A percentile compares a stretch with the other conserved stretches of the same genome.
These are phyloP conservation scores for Microcebus griseorufus DNA, from an alignment of 2,113 vertebrate species.

Conservation along the genomic window DNA sequence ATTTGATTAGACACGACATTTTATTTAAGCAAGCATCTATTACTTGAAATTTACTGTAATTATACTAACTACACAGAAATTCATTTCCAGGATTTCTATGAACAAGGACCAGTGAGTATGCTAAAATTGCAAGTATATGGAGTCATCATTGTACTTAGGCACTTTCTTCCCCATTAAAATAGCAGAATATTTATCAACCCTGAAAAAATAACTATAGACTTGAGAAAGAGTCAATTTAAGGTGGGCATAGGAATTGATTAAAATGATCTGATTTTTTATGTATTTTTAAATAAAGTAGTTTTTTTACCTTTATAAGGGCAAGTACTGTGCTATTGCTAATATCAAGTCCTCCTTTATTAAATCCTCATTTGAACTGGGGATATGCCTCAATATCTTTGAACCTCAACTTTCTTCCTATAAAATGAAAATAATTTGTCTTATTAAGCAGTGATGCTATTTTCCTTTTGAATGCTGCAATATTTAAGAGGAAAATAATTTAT, in stretches of 20 bases:
- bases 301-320: neutral
- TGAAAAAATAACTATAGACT: neutral
- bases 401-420: neutral
- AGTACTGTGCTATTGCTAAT: neutral
- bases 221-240: neutral
- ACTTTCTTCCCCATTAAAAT: neutral
- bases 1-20: neutral
- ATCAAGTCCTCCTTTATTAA: neutral
- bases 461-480: neutral
- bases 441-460: neutral
- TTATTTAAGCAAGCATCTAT: neutral
- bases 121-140: neutral
- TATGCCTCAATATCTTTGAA: neutral
- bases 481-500: constrained; percentile 10
- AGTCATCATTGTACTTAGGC: neutral
- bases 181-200: neutral
- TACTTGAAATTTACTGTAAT: neutral
- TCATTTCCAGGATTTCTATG: neutral
- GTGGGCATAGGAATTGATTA: neutral
- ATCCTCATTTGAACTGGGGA: neutral
- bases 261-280: neutral
- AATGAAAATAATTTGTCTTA: neutral
- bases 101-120: neutral
- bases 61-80: neutral
- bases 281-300: neutral